Evolutionary conservation across 2,888 invertebrate species (phyloP).

Genomic region (Sphecodes monilicornis): DNA sequence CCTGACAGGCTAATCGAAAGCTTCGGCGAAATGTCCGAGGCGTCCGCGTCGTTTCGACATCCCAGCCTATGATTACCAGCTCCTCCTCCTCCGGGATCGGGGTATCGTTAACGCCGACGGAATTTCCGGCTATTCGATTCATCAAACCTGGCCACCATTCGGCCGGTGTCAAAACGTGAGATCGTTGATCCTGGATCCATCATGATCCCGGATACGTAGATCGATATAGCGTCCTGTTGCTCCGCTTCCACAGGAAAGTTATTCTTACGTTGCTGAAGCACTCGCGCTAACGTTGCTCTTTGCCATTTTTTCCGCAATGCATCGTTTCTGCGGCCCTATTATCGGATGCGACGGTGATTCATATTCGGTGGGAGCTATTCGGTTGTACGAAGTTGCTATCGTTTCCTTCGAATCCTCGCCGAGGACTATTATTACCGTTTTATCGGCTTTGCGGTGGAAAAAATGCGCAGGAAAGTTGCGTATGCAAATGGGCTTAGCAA

Average conservation of each 20-base stretch:
- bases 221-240: constrained; percentile 49
- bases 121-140: constrained; percentile 43
- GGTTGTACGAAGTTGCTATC: constrained; percentile 40
- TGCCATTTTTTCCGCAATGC: constrained; percentile 40
- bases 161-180: constrained; percentile 41
- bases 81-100: constrained; percentile 12
- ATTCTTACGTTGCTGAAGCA: constrained; percentile 10
- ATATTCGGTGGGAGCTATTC: constrained; percentile 44
- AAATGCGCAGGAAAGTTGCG: background rate
- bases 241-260: constrained; percentile 25
- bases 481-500: background rate
- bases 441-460: background rate
- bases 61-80: constrained; percentile 46
- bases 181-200: constrained; percentile 44
- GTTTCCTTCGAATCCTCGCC: background rate
- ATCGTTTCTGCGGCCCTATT: constrained; percentile 48
- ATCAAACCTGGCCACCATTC: background rate
- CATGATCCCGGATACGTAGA: constrained; percentile 14
- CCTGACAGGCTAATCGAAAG: constrained; percentile 43
- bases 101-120: constrained; percentile 37
- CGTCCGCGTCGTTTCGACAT: constrained; percentile 34
- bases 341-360: constrained; percentile 63
- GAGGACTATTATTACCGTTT: background rate
- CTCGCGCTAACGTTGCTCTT: background rate
- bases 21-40: background rate